Conservation (phyloP, 2,113 vertebrate species). For the Bubo bubo region DNA sequence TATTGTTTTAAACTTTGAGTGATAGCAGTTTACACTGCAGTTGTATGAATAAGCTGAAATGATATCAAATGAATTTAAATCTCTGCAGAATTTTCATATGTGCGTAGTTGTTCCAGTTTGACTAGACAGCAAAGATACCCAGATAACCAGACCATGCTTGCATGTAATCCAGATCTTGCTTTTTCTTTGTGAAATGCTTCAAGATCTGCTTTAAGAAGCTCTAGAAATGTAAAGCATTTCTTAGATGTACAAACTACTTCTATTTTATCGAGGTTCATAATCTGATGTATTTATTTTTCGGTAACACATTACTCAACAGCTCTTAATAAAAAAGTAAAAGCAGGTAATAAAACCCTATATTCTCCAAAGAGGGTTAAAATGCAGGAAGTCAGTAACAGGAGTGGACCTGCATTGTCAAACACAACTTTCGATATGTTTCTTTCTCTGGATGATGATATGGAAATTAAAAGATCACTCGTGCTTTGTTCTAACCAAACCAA, state of each 20-base stretch:
- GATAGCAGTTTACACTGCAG: neutral
- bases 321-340: neutral
- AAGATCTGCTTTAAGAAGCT: neutral
- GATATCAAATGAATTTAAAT: too few relatives aligned
- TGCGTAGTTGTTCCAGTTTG: neutral
- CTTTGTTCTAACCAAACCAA: neutral
- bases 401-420: neutral
- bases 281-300: neutral
- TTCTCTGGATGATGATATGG: neutral
- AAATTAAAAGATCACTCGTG: neutral
- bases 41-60: neutral
- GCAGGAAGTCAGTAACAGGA: neutral
- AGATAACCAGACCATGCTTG: neutral
- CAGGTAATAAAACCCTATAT: neutral
- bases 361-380: neutral
- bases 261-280: neutral
- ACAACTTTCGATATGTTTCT: neutral
- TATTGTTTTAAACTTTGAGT: neutral
- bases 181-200: neutral
- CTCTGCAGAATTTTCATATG: neutral
- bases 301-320: neutral
- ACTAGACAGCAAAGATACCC: neutral
- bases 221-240: neutral
- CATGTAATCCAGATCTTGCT: neutral
- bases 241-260: neutral